Evolutionary conservation across 1,140 invertebrate genomes (phyloP).

Genomic region (Apocrypta bakeri): DNA sequence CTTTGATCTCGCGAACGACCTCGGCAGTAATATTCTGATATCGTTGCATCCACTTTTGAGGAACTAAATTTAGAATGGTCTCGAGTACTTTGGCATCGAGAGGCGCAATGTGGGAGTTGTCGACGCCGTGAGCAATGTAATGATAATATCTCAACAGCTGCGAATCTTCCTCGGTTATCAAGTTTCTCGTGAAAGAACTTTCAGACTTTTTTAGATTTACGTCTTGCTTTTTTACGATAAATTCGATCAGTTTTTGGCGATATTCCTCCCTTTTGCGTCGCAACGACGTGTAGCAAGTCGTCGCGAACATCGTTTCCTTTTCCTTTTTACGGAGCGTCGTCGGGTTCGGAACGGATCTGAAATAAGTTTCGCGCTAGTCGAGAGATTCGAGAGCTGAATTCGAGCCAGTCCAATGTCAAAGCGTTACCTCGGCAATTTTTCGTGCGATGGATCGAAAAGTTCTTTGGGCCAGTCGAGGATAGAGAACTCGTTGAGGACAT

Average conservation of each 20-base stretch:
- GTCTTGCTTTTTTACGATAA: slow-evolving; percentile 59
- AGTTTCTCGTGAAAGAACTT: slow-evolving; percentile 53
- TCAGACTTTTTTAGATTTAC: slow-evolving; percentile 67
- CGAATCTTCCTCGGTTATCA: slow-evolving; percentile 79
- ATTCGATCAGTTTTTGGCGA: slow-evolving; percentile 79
- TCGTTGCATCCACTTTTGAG: slow-evolving; percentile 73
- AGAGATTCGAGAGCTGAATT: background rate
- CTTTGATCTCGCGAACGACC: slow-evolving; percentile 80
- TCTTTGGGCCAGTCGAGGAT: slow-evolving; percentile 5
- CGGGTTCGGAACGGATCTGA: background rate
- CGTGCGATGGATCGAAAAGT: background rate
- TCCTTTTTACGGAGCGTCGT: slow-evolving; percentile 24
- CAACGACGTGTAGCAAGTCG: slow-evolving; percentile 79
- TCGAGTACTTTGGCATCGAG: slow-evolving; percentile 77
- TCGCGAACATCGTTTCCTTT: slow-evolving; percentile 57
- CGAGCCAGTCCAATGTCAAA: background rate
- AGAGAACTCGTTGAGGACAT: slow-evolving; percentile 21
- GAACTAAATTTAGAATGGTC: slow-evolving; percentile 74
- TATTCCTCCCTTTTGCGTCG: slow-evolving; percentile 88
- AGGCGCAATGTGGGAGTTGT: slow-evolving; percentile 89
- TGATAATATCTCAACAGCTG: slow-evolving; percentile 90
- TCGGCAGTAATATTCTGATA: slow-evolving; percentile 76
- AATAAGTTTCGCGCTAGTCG: no score
- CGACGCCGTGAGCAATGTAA: slow-evolving; percentile 91
- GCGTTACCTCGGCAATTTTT: slow-evolving; percentile 32